Evolutionary conservation across 2,888 invertebrate genomes (phyloP), one percentile per base, ranked within the genome.

Genomic region (Erebia ligea): DNA sequence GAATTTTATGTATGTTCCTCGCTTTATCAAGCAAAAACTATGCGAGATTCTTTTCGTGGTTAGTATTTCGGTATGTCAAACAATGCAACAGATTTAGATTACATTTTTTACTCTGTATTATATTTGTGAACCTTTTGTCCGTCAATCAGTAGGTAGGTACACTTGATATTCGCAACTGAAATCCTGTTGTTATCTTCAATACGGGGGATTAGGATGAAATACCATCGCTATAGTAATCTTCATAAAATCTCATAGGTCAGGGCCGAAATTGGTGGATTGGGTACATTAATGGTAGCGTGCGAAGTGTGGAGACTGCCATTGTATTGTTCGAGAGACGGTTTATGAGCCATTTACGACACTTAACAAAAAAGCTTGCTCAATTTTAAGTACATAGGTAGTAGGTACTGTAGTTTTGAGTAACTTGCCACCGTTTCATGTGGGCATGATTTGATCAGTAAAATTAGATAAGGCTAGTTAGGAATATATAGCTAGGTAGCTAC

Each of bases 121-220:
- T 9, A 9, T 8, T 8, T 19, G 1, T 17, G 2, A 52, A 52
- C 17, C 17, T 58, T 57, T 61, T 61, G 42, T 17, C 42, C 61
- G 42, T 45, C 61, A 61, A 45, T 61, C 61, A 61, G 19, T n/a
- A n/a, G n/a, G n/a, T n/a, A n/a, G n/a, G n/a, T 19, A 17, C 15
- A 13, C 19, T 61, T 61, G 61, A 11, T 42, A 61, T 61, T 61
- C 45, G 17, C 17, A 42, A 61, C 61, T 17, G 42, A 42, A 61
- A 61, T 61, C 61, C 61, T 61, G 61, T 45, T 61, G 61, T 61
- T 61, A 61, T 61, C 61, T 61, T 61, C 17, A 61, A 61, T 11
- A 34, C 57, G n/a, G 17, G 42, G 19, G 19, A 42, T 61, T 61
- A 42, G 19, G 17, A 42, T 19, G 61, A 61, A 61, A 61, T 19